A percentile compares a stretch with the other conserved stretches of the same genome.
Evolutionary conservation across 2,113 vertebrate genomes (phyloP).

Genomic region (Abramis brama): DNA sequence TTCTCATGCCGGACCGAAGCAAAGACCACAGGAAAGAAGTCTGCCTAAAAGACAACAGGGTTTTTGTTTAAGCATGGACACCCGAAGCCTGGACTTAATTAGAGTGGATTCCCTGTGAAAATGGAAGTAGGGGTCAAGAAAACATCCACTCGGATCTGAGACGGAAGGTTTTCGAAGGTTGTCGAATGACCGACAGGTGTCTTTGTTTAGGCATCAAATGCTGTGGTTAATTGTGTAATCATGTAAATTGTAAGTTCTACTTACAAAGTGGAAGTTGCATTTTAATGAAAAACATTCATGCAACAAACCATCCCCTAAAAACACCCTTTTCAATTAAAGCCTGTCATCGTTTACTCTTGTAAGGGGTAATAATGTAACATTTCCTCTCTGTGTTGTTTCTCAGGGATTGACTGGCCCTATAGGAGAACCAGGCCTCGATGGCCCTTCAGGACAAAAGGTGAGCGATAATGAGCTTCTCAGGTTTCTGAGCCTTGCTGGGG

Average conservation of each 20-base stretch:
- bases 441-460: slow-evolving; percentile 91
- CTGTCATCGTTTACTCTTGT: not conserved
- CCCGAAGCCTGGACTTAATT: slow-evolving; percentile 49
- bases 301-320: not conserved
- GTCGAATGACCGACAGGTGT: not conserved
- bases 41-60: slow-evolving; percentile 51
- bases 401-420: slow-evolving; percentile 92
- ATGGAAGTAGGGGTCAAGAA: slow-evolving; percentile 59
- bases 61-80: slow-evolving; percentile 50
- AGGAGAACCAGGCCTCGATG: slow-evolving; percentile 84
- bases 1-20: slow-evolving; percentile 50
- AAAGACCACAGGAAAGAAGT: slow-evolving; percentile 49
- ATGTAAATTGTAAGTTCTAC: not conserved
- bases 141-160: slow-evolving; percentile 44
- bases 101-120: slow-evolving; percentile 50
- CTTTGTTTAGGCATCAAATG: not conserved
- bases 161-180: not conserved
- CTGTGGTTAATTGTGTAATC: not conserved
- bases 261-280: not conserved
- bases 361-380: slow-evolving; percentile 51
- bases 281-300: too few species aligned
- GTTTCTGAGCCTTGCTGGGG: slow-evolving; percentile 52
- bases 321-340: not conserved
- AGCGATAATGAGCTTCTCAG: slow-evolving; percentile 69
- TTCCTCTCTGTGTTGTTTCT: slow-evolving; percentile 56